These are phyloP conservation scores for Xyrichtys novacula DNA, from an alignment of 2,797 vertebrate species.

Conservation along the genomic window DNA sequence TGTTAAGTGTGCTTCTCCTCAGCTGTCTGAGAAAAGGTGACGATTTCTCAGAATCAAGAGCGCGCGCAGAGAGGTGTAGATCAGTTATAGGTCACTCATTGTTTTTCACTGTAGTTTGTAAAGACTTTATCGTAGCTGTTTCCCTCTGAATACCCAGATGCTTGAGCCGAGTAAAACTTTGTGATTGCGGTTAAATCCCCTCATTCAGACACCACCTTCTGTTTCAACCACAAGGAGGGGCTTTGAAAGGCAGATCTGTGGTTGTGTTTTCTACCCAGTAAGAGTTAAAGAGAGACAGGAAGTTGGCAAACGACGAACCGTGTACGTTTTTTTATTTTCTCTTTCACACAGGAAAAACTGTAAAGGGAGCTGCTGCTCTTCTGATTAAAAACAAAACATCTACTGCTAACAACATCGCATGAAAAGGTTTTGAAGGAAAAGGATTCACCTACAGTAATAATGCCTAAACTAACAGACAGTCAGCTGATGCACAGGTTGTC, in stretches of 20 bases:
- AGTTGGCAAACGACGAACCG: constrained; percentile 35
- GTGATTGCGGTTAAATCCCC: constrained; percentile 62
- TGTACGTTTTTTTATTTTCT: not conserved
- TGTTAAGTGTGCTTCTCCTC: constrained; percentile 28
- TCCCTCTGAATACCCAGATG: not conserved
- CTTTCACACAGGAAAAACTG: constrained; percentile 24
- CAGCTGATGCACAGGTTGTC: not conserved
- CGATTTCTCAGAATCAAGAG: constrained; percentile 19
- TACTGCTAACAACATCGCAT: no score
- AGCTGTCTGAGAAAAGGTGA: not conserved
- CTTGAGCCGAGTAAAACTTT: not conserved
- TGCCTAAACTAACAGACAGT: not conserved
- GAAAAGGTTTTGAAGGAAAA: no score
- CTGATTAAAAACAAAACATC: constrained; percentile 26
- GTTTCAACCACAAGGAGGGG: constrained; percentile 62
- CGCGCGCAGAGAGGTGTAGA: not conserved
- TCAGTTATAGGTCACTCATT: not conserved
- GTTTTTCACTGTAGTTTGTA: accelerated
- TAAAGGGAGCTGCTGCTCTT: constrained; percentile 32
- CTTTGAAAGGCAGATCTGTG: not conserved
- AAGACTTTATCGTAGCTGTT: not conserved
- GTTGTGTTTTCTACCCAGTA: not conserved
- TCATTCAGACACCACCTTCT: constrained; percentile 32
- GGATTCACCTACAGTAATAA: no score
- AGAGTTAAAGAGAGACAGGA: not conserved